Evolutionary conservation across 2,113 vertebrate genomes (phyloP), one percentile per base, ranked within the genome.

Genomic region (Galeopterus variegatus): DNA sequence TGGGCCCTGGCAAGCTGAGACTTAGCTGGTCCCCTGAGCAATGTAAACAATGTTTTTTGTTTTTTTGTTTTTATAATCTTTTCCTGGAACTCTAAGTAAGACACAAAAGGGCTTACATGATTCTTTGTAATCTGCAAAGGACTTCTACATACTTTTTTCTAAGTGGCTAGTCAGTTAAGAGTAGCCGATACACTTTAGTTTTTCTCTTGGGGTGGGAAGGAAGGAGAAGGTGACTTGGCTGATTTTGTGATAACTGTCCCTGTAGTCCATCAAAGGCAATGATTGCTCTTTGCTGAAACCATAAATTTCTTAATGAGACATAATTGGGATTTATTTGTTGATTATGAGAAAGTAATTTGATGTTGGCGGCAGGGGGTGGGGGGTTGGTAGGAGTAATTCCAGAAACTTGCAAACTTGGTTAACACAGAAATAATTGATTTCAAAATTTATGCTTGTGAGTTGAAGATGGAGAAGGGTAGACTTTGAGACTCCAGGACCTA

Each of bases 41-140:
- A 97, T 95, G 56, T 97, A 98, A 98, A 97, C 54, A 90, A 89
- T 97, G 80, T 94, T 92, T 97, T 97, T 86, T 97, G 84, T 64
- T 89, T 67, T 18, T 76, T 93, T 70, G 94, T 93, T 98, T 93
- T 94, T 94, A 84, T 89, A 70, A 69, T 36, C 52, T 91, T 97
- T 87, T 48, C 95, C 81, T 96, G 95, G 95, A 90, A 95, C 76
- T 93, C 80, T 98, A 98, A 98, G 98, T 97, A 97, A 97, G 64
- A 88, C 28, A 92, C 95, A 98, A 97, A 97, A 75, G 67, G 92
- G 91, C 69, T 97, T 98, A 60, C 76, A 95, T 87, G 72, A 75
- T 91, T 93, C 89, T 97, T 95, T 94, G 84, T 48, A 96, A 96
- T 93, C 26, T 97, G 77, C 87, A 31, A n/a, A 93, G 90, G 96